Evolutionary conservation across 2,888 invertebrate species (phyloP), one percentile per base, ranked within the genome.

Genomic region (Drosophila kuntzei): DNA sequence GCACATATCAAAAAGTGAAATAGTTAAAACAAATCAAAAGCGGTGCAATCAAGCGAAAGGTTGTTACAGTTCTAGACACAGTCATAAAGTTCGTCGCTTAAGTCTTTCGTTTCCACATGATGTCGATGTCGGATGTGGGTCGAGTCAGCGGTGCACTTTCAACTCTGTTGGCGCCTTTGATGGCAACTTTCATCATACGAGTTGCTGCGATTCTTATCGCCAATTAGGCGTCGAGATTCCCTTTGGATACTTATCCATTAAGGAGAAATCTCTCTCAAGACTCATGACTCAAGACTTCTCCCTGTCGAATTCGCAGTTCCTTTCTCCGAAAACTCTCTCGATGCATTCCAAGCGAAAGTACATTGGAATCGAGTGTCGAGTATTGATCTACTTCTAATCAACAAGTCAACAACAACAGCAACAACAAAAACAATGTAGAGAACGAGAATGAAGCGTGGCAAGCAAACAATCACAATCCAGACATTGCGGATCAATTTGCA

Each of bases 1-100:
- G n/a, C n/a, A n/a, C n/a, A n/a, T n/a, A n/a, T n/a, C n/a, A 9
- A 83, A 86, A 83, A 86, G 80, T 71, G 72, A 86, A 82, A 78
- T 32, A 54, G 29, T 61, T 44, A 78, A 82, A 82, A 70, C 70
- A 83, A 69, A 83, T 75, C 69, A 59, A 57, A 63, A 53, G 68
- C 61, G 61, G 61, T 61, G 67, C 75, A 80, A 70, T 82, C 64
- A 77, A 76, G 67, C 66, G 62, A 77, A 64, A 75, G 72, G 62
- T 55, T 60, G 65, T 49, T 67, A 66, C 58, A 58, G 80, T 77
- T 79, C 64, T 70, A 49, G 18, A 59, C 20, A 32, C 51, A 71
- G 49, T 61, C 67, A 71, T 70, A 44, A 69, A 77, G 75, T 71
- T 64, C 58, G 58, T 58, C 63, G 63, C 50, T 44, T 50, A 14